Evolutionary conservation across 2,113 vertebrate species (phyloP), one percentile per base, ranked within the genome.

Genomic region (Halichoerus grypus): DNA sequence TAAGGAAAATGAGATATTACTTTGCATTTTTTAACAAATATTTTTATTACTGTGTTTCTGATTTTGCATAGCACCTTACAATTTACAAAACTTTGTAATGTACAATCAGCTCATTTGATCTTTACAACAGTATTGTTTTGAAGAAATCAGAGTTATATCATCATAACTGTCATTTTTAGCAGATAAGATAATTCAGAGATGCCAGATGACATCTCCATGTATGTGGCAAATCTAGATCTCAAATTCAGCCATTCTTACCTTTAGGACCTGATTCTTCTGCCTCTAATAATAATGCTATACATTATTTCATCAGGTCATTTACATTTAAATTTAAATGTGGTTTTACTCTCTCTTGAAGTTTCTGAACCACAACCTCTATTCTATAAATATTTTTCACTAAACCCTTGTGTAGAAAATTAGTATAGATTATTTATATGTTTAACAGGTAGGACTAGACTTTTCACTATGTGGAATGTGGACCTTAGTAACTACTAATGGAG

Each of bases 21-120:
- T 79, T 89, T 77, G 3, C 7, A 76, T 90, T 92, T 86, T 67
- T 87, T 67, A 55, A 63, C 12, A 87, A 83, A 65, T 81, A 93
- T 88, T 93, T 93, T 88, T 81, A 71, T 93, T 53, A 69, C 9
- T 59, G 0, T 51, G 26, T 69, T 86, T 97, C 46, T 92, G n/a
- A 94, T 89, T 95, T 46, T 85, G 22, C 63, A 18, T 46, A 69
- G 6, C 31, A 84, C 9, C 8, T 85, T 39, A 85, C 15, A 74
- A 13, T 53, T 93, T 71, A 77, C 22, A 59, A 95, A 96, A 22
- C 61, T 74, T 83, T 96, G 67, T 84, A 12, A 69, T 63, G 4
- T 90, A 24, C 8, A 84, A 22, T 93, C 21, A 92, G 28, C 46
- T 96, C 19, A 97, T 92, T 94, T 92, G 86, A 82, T 86, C 67